Evolutionary conservation across 2,113 vertebrate genomes (phyloP), one percentile per base, ranked within the genome.

Genomic region (Trematocara zebra): DNA sequence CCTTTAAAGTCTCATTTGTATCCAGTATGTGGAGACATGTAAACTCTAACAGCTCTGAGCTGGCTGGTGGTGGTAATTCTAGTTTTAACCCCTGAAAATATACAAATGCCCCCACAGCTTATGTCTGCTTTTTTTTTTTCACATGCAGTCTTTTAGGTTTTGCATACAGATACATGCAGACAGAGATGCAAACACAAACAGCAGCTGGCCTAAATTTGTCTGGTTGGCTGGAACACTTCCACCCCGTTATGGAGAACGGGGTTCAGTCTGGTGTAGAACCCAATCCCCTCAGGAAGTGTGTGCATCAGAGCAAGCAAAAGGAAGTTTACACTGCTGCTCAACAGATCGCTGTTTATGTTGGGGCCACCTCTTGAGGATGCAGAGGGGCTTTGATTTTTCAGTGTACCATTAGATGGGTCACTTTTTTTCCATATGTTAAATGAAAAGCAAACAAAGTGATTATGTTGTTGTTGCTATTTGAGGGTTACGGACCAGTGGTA

Each of bases 281-380:
- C 82, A 80, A 90, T 91, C 90, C 93, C 85, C 94, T 88, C 86
- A 91, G 94, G 95, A 96, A 94, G 93, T 87, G 90, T 92, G 89
- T 85, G 93, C 91, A 93, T 80, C 89, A 88, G 87, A 90, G 93
- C 92, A 88, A 88, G 90, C 88, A 90, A 79, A 76, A 93, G 95
- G 92, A 95, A 94, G 94, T 95, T 94, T 93, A 93, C 81, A 85
- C 92, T 91, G 85, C 85, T 82, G 93, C 87, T 91, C 80, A 91
- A 88, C 83, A 92, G 90, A 91, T 91, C 84, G 26, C 84, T 96
- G 95, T 96, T 96, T 96, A 92, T 89, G 91, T 89, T 93, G 93
- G 92, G 91, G 91, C 89, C 88, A 69, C 91, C 84, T 87, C 69
- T 64, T 51, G 35, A 80, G 80, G 81, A 91, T 82, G 85, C 51